Evolutionary conservation across 2,888 invertebrate genomes (phyloP).

Genomic region (Meloe dianella): DNA sequence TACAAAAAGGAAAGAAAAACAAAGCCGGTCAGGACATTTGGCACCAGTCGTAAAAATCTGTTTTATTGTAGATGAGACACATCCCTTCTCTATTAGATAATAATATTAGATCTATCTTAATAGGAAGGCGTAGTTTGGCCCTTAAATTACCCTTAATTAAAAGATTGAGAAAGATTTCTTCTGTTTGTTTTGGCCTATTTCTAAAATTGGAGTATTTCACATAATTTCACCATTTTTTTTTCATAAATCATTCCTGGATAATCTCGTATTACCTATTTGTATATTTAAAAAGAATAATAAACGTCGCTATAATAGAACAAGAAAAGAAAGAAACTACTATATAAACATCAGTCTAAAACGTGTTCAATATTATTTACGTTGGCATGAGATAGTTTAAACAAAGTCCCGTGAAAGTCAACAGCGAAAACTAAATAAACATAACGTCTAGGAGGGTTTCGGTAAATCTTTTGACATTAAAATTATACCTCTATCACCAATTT

Average conservation of each 20-base stretch:
- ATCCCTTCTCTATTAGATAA: constrained; percentile 4
- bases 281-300: constrained; percentile 43
- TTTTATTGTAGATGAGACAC: background rate
- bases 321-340: constrained; percentile 44
- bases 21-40: background rate
- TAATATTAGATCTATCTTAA: background rate
- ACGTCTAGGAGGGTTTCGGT: constrained; percentile 28
- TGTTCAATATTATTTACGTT: constrained; percentile 48
- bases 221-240: too few species aligned
- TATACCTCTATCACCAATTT: constrained; percentile 2
- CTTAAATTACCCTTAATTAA: background rate
- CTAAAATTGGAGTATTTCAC: too few species aligned
- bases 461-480: constrained; percentile 34
- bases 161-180: background rate
- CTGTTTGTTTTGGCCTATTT: too few species aligned
- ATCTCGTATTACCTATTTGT: constrained; percentile 40
- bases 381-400: constrained; percentile 49
- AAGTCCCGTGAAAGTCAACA: constrained; percentile 48
- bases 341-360: constrained; percentile 46
- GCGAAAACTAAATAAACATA: constrained; percentile 47
- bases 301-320: constrained; percentile 30
- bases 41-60: background rate
- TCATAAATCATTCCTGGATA: too few species aligned
- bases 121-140: background rate
- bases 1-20: background rate